Base-by-base conservation (phyloP, 2,113 vertebrate species). In the Corythornis vintsioides region DNA sequence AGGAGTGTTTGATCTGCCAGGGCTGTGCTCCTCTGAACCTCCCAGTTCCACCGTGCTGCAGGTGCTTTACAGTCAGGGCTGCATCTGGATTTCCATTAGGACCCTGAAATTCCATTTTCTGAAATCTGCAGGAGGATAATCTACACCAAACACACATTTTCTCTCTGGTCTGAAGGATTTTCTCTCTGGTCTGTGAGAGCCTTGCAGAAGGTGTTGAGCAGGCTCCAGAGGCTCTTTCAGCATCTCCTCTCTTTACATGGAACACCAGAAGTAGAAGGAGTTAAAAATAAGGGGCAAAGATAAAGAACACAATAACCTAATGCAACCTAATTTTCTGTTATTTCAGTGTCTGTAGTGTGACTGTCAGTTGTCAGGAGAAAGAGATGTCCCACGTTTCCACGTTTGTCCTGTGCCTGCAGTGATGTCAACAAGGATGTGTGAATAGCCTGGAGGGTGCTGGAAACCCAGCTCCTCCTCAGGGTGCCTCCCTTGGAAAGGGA, bases 181-280 rank as follows among this genome's bases (percentile, higher is more conserved):
- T 33, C 33, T 33, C 33, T 33, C 33, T 33, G 33, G 33, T 33
- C 33, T 33, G 33, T 33, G 26, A 48, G 82, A 33, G 40, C 6
- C 47, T 6, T 18, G 47, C 7, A 10, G 3, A 57, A 63, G 18
- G 10, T 22, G 25, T 35, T 25, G 53, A 28, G 65, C 53, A 47
- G 25, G 53, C 47, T 4, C 90, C 70, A 18, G 8, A 60, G 45
- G 4, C 13, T 19, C 33, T 22, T 13, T 5, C 25, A n/a, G 71
- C 35, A 64, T 0, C 22, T 83, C 15, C 33, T 33, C 53, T 15
- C 10, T 2, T 26, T 17, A 4, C 1, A 2, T 0, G 1, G 53
- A 31, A 17, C 0, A 14, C 12, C 31, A 26, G 29, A 16, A 1
- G 1, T 12, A 47, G 50, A 4, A 52, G 10, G 42, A 33, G 52